Conservation (phyloP, 1,140 invertebrate species). For the Euschistus heros region DNA sequence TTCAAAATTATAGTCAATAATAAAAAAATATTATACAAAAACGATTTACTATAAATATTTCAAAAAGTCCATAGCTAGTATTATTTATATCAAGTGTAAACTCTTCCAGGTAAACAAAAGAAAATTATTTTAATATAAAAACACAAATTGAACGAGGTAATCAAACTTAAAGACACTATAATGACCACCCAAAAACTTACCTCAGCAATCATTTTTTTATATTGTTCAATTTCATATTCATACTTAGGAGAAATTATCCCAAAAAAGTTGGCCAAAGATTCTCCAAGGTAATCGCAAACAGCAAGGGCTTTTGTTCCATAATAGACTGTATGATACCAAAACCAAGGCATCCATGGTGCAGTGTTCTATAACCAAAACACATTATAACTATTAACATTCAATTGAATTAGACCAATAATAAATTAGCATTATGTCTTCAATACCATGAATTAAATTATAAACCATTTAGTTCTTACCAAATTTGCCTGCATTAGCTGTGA, state of each 20-base stretch:
- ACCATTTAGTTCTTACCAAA: neutral
- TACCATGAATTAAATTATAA: too few species aligned
- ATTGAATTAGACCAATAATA: too few species aligned
- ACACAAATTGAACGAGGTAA: too few species aligned
- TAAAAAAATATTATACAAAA: too few species aligned
- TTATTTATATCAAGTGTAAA: too few species aligned
- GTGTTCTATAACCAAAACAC: conserved; percentile 18
- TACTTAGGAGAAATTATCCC: conserved; percentile 88
- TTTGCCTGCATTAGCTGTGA: neutral
- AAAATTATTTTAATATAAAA: too few species aligned
- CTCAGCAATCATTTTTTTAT: conserved; percentile 45
- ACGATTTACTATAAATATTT: too few species aligned
- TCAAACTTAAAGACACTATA: too few species aligned
- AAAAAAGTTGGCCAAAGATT: conserved; percentile 70
- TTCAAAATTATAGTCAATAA: too few species aligned
- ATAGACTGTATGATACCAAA: conserved; percentile 52
- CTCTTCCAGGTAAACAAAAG: too few species aligned
- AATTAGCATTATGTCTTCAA: too few species aligned
- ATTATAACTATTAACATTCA: neutral
- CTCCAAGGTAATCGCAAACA: conserved; percentile 74
- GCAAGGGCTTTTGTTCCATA: conserved; percentile 47
- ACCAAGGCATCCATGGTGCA: conserved; percentile 59
- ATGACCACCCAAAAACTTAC: conserved; percentile 28
- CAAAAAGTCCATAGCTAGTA: too few species aligned
- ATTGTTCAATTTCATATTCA: conserved; percentile 77